These are phyloP conservation scores for Eristalis tenax DNA, from an alignment of 2,888 invertebrate genomes.

Conservation along the genomic window DNA sequence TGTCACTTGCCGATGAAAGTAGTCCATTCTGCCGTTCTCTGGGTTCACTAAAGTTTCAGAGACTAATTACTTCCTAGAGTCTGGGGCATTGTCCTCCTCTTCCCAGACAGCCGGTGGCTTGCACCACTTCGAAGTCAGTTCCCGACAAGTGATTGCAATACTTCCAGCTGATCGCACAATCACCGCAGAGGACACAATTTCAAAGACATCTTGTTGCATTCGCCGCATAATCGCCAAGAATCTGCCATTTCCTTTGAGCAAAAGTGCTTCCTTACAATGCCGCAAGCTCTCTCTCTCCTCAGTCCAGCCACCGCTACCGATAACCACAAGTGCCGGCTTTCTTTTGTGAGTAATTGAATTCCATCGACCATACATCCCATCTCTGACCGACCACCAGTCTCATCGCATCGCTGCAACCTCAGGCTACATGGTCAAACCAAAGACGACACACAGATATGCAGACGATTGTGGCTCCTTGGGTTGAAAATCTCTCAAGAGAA, in stretches of 20 bases:
- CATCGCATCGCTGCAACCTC: no score
- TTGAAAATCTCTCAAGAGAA: conserved; percentile 36
- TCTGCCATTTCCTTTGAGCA: neutral
- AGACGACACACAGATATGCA: neutral
- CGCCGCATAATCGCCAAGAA: neutral
- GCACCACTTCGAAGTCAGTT: neutral
- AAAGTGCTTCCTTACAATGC: neutral
- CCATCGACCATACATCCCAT: neutral
- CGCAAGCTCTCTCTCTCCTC: neutral
- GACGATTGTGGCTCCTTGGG: neutral
- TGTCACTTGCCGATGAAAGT: no score
- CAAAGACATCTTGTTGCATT: neutral
- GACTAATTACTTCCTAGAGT: no score
- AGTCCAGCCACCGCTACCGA: neutral
- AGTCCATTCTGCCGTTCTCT: no score
- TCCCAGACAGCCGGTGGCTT: no score
- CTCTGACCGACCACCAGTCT: neutral
- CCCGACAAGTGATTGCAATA: neutral
- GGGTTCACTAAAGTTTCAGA: no score
- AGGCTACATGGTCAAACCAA: neutral
- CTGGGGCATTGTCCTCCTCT: no score
- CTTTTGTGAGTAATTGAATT: neutral
- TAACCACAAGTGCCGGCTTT: neutral
- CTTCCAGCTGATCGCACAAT: neutral
- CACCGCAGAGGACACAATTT: neutral